Evolutionary conservation across 2,797 vertebrate species (phyloP).

Genomic region (Peromyscus aztecus): DNA sequence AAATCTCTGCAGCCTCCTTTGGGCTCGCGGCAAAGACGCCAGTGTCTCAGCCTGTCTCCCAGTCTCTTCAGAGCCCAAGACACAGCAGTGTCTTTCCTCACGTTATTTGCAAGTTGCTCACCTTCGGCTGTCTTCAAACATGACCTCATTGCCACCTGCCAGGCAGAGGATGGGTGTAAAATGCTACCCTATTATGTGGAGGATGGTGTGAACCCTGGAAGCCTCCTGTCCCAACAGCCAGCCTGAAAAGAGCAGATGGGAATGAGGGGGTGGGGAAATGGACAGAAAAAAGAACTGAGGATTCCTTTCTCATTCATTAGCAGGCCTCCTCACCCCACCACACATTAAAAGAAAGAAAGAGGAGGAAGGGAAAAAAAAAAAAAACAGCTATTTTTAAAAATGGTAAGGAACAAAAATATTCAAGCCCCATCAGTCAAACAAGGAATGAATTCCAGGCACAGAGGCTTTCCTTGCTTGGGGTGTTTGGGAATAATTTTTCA

Average conservation of each 20-base stretch:
- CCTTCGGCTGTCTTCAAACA: conserved; percentile 54
- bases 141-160: conserved; percentile 50
- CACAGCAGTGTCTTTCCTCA: conserved; percentile 45
- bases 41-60: background rate
- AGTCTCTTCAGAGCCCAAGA: background rate
- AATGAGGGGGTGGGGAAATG: background rate
- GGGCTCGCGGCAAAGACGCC: background rate
- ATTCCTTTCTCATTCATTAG: background rate
- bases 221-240: background rate
- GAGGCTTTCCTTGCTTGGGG: conserved; percentile 76
- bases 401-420: conserved; percentile 66
- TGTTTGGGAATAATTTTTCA: conserved; percentile 77
- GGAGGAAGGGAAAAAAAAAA: no score
- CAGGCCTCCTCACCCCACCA: conserved; percentile 40
- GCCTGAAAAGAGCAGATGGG: conserved; percentile 73
- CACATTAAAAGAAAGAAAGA: conserved; percentile 13
- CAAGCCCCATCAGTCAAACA: conserved; percentile 81
- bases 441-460: conserved; percentile 79
- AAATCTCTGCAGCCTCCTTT: background rate
- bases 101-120: conserved; percentile 48
- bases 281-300: conserved; percentile 42
- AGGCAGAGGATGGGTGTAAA: background rate
- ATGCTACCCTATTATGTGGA: fast-evolving
- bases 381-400: conserved; percentile 62
- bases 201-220: background rate